Conservation (phyloP, 92 coral and sea anemone species). For the Zoanthus sociatus region DNA sequence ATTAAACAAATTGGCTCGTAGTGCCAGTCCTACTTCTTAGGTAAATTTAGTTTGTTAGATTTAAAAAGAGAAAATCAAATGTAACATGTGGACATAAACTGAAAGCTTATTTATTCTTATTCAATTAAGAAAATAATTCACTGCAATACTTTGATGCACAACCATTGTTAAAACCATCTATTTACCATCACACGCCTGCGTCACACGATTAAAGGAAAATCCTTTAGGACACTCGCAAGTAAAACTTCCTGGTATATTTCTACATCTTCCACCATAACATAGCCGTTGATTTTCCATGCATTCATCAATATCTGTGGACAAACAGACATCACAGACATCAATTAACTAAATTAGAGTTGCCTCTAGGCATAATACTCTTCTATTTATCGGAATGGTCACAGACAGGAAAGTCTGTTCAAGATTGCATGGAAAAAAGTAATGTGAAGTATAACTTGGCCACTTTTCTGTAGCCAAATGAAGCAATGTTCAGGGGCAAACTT, state of each 20-base stretch:
- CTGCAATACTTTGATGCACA: not conserved
- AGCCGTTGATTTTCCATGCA: constrained; percentile 84
- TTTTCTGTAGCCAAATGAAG: no score
- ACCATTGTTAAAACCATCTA: not conserved
- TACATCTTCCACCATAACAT: constrained; percentile 89
- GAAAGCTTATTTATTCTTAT: not conserved
- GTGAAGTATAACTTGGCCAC: no score
- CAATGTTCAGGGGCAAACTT: no score
- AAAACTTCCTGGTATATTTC: constrained; percentile 85
- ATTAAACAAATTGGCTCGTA: no score
- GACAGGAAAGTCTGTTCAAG: no score
- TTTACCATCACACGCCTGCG: constrained; percentile 89
- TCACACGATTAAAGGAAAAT: constrained; percentile 66
- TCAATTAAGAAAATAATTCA: not conserved
- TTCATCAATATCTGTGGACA: constrained; percentile 81
- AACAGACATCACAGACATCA: not conserved
- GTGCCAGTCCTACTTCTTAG: no score
- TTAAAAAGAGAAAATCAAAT: no score
- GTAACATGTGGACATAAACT: no score
- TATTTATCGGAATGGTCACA: no score
- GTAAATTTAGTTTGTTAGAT: no score
- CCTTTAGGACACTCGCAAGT: constrained; percentile 90
- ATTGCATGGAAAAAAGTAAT: no score
- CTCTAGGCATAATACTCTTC: no score
- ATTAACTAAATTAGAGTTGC: not conserved